Percentiles rank a stretch among this genome's conserved stretches.
phyloP scores from a whole-genome alignment of 2,113 vertebrate species.

The Micromys minutus region DNA sequence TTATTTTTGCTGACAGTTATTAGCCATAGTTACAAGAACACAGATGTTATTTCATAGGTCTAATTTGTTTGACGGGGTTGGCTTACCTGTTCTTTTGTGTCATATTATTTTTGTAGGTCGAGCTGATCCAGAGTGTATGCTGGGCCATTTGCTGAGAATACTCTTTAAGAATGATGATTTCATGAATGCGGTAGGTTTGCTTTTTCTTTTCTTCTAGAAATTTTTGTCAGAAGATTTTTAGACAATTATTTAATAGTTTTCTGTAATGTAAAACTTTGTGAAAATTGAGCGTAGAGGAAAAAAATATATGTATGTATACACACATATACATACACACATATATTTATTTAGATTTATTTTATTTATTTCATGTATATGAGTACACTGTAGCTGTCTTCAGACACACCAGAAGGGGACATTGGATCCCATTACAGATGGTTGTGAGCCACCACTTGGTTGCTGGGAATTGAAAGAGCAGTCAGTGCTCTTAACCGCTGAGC shows the following conservation, averaged over 20 bases:
- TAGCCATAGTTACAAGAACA: conserved; percentile 18
- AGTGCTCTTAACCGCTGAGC: too few relatives aligned
- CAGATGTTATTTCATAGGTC: background rate
- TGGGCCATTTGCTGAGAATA: conserved; percentile 97
- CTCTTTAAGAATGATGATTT: conserved; percentile 99
- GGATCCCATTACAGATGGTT: too few relatives aligned
- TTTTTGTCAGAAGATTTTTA: background rate
- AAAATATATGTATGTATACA: too few relatives aligned
- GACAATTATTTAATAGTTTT: background rate
- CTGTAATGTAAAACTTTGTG: conserved; percentile 43
- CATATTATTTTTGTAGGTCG: conserved; percentile 88
- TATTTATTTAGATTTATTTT: too few relatives aligned
- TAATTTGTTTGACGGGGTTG: background rate
- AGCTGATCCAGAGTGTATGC: conserved; percentile 97
- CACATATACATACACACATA: too few relatives aligned
- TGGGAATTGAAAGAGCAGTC: too few relatives aligned
- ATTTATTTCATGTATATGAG: too few relatives aligned
- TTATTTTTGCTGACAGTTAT: conserved; percentile 34
- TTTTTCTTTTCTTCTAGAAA: conserved; percentile 52
- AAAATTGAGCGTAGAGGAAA: conserved; percentile 20
- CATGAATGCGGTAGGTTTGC: conserved; percentile 96
- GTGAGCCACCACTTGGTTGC: too few relatives aligned
- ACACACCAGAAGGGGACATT: too few relatives aligned
- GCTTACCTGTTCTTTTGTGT: conserved; percentile 54
- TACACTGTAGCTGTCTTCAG: too few relatives aligned